Evolutionary conservation across 1,140 invertebrate genomes (phyloP), one percentile per base, ranked within the genome.

Genomic region (Lasioglossum albipes): DNA sequence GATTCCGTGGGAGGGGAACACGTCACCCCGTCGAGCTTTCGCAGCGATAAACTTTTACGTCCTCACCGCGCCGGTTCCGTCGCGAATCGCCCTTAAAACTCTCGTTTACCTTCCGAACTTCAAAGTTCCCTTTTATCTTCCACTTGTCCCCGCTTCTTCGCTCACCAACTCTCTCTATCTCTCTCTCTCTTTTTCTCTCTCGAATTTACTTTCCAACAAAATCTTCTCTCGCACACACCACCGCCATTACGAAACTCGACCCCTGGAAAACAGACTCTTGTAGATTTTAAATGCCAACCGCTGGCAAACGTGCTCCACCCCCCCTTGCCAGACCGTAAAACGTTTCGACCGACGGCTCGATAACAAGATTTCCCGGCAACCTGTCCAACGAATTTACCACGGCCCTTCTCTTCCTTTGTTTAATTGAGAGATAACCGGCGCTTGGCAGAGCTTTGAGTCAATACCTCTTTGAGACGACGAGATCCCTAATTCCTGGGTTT

Each of bases 11-110:
- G 10, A 6, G 7, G 16, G 2, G n/a, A 77, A n/a, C 27, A 27
- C 61, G 49, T 18, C 27, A 49, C 18, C 27, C 22, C 27, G 27
- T 27, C 27, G 27, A 27, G 27, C 27, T 27, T 0, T 18, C 22
- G 52, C 41, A 62, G 49, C 75, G 75, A 76, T 69, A 77, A 77
- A 77, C 75, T 77, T 77, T 77, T 66, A 31, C 49, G 41, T 45
- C 12, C 67, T 66, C 10, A 13, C 41, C 49, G 16, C 10, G n/a
- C 41, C 49, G 16, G 45, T 49, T 49, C 52, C 49, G 12, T 49
- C 75, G 66, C n/a, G n/a, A 70, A 77, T 70, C 67, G 75, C 65
- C 75, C 70, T 77, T 77, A 77, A 77, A 77, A 77, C 75, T 77
- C 54, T 36, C 66, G 75, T 71, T 77, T 77, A 64, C 75, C 75